A percentile compares a stretch with the other conserved stretches of the same genome.
phyloP scores from a whole-genome alignment of 2,113 vertebrate genomes.

The Zosterops pallidus region DNA sequence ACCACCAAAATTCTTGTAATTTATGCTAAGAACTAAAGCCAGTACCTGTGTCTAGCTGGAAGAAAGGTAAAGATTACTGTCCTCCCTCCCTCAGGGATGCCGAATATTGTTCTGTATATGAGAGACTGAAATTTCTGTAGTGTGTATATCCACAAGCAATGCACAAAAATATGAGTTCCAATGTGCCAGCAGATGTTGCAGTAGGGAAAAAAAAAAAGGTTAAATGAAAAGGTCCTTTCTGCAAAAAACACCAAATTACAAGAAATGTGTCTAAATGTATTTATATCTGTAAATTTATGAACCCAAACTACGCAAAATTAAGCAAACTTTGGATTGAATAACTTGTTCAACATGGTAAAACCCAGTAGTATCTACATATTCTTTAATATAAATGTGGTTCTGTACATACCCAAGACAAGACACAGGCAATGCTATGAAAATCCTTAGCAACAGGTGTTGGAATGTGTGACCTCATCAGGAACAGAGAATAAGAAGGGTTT shows the following conservation, averaged over 20 bases:
- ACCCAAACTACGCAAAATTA: neutral
- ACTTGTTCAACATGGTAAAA: neutral
- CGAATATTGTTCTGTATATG: neutral
- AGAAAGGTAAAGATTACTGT: neutral
- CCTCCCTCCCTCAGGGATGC: neutral
- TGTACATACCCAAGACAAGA: neutral
- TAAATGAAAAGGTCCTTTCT: neutral
- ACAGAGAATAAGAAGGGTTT: neutral
- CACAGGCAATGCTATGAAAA: neutral
- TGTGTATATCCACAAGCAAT: neutral
- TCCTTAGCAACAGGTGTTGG: neutral
- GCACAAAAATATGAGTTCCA: neutral
- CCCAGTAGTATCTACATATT: neutral
- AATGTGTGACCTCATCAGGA: neutral
- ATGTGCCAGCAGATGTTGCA: neutral
- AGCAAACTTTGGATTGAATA: neutral
- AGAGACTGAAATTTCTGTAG: neutral
- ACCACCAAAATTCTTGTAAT: neutral
- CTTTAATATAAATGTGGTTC: neutral
- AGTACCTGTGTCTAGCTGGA: neutral
- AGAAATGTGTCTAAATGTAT: neutral
- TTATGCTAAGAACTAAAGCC: neutral
- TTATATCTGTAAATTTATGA: neutral
- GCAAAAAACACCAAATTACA: neutral
- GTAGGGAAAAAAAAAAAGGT: neutral